phyloP scores from a whole-genome alignment of 2,888 invertebrate genomes.

The Troides oblongomaculatus region DNA sequence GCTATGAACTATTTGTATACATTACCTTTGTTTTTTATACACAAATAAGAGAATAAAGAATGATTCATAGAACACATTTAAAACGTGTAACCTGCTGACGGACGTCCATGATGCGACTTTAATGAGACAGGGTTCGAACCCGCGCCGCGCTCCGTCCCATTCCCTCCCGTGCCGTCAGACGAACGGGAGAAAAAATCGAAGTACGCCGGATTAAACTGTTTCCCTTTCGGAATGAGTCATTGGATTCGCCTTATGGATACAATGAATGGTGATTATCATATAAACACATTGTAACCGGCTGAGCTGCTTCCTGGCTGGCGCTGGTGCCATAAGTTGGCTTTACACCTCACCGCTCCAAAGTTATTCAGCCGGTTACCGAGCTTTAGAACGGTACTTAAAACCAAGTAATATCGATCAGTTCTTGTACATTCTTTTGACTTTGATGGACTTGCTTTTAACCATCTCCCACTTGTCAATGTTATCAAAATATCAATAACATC shows the following conservation, averaged over 20 bases:
- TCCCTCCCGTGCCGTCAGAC: neutral
- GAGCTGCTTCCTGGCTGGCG: neutral
- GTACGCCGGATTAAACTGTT: constrained; percentile 25
- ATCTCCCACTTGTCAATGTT: too few relatives aligned
- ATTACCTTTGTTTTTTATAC: too few relatives aligned
- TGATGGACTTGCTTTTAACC: too few relatives aligned
- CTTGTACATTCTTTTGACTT: too few relatives aligned
- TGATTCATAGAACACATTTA: constrained; percentile 29
- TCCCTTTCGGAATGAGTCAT: constrained; percentile 24
- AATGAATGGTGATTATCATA: constrained; percentile 26
- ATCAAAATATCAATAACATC: too few relatives aligned
- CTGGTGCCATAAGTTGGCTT: constrained; percentile 13
- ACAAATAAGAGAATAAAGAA: neutral
- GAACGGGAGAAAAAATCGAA: constrained; percentile 5
- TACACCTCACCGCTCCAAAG: constrained; percentile 19
- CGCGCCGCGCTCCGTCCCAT: constrained; percentile 1
- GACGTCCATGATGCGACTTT: constrained; percentile 23
- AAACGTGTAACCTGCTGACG: constrained; percentile 11
- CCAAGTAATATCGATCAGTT: neutral
- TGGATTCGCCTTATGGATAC: constrained; percentile 24
- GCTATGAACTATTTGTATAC: too few relatives aligned
- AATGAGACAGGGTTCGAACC: constrained; percentile 22
- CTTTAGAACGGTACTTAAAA: constrained; percentile 9
- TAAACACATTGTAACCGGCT: constrained; percentile 26
- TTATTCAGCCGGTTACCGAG: constrained; percentile 19